Evolutionary conservation across 2,797 vertebrate species (phyloP).

Genomic region (Basileuterus tristriatus): DNA sequence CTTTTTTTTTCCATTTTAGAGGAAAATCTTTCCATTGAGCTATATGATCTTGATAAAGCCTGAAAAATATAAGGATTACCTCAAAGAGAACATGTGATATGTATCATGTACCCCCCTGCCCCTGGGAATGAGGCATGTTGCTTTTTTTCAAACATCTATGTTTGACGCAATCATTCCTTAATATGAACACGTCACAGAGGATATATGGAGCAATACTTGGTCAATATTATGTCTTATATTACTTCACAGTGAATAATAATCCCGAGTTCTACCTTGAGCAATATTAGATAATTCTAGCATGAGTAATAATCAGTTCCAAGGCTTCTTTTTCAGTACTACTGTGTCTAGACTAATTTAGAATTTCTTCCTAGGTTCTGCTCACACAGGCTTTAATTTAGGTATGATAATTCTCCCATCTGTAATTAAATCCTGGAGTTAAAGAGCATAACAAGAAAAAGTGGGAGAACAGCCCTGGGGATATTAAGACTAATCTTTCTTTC

Average conservation of each 20-base stretch:
- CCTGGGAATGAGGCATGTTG: not conserved
- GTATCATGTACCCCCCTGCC: accelerated
- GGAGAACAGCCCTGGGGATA: not conserved
- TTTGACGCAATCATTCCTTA: not conserved
- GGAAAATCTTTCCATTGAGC: not conserved
- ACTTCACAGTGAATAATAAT: not conserved
- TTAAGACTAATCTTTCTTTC: not conserved
- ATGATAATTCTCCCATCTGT: not conserved
- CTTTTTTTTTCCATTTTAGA: not conserved
- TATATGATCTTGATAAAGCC: not conserved
- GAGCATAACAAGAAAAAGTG: not conserved
- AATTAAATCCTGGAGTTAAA: not conserved
- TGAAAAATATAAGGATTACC: not conserved
- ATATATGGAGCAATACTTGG: not conserved
- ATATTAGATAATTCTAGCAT: not conserved
- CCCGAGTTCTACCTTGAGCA: not conserved
- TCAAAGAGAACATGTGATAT: not conserved
- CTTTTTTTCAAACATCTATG: not conserved
- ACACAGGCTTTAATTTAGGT: not conserved
- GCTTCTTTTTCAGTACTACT: not conserved
- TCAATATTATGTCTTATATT: not conserved
- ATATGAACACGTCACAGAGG: not conserved
- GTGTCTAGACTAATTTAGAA: not conserved
- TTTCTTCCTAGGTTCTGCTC: not conserved
- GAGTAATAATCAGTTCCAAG: not conserved